Conservation (phyloP, 2,797 vertebrate genomes). For the Orientallactaga sibirica region DNA sequence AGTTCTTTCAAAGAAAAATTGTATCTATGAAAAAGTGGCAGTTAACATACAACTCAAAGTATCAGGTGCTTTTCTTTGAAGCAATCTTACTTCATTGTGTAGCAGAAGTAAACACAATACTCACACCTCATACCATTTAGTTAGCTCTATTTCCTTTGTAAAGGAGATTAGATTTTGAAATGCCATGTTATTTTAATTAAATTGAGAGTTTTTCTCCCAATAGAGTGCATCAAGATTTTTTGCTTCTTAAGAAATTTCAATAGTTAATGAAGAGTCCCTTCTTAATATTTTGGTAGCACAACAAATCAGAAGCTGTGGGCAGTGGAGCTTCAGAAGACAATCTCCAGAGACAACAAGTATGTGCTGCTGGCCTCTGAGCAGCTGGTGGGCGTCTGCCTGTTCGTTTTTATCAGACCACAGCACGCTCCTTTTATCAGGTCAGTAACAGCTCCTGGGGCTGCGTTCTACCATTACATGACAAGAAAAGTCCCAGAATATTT, state of each 20-base stretch:
- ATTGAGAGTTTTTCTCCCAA: conserved; percentile 16
- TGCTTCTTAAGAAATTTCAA: not conserved
- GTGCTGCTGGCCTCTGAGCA: conserved; percentile 98
- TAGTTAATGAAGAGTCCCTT: conserved; percentile 41
- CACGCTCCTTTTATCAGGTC: conserved; percentile 97
- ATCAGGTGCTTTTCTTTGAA: not conserved
- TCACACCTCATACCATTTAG: not conserved
- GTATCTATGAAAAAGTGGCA: not conserved
- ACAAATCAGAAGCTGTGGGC: conserved; percentile 99
- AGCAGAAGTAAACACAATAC: not conserved
- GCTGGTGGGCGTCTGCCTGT: conserved; percentile 98
- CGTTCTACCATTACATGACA: not conserved
- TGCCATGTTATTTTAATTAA: not conserved
- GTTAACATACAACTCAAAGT: not conserved
- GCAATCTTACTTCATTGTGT: not conserved
- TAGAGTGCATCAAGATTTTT: not conserved
- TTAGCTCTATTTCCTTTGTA: not conserved
- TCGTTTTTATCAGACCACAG: conserved; percentile 97
- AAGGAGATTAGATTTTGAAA: conserved; percentile 8
- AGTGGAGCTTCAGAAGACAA: conserved; percentile 97
- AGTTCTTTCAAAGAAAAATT: conserved; percentile 9
- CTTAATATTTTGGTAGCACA: conserved; percentile 90
- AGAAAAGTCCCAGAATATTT: not conserved
- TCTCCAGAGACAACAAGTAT: conserved; percentile 97
- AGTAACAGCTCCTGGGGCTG: conserved; percentile 60